phyloP scores from a whole-genome alignment of 2,888 invertebrate species.

The Sinopyrophorus schimmeli region DNA sequence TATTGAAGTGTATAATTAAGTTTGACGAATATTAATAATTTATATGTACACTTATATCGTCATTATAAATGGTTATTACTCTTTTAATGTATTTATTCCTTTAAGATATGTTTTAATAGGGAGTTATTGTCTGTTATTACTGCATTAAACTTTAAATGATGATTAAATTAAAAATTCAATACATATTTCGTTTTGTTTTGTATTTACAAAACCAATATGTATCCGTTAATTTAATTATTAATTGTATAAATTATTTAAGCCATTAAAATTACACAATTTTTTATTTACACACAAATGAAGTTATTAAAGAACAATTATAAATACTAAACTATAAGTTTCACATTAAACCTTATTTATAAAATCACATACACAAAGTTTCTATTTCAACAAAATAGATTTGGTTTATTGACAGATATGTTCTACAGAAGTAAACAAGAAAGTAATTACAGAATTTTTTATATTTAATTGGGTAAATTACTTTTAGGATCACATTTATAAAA shows the following conservation, averaged over 20 bases:
- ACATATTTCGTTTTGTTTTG: too few relatives aligned
- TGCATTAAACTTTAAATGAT: too few relatives aligned
- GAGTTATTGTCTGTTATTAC: too few relatives aligned
- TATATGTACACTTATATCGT: too few relatives aligned
- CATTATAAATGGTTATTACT: too few relatives aligned
- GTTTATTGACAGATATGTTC: slow-evolving; percentile 30
- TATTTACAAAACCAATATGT: neutral
- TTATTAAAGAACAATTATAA: slow-evolving; percentile 44
- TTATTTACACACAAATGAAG: slow-evolving; percentile 52
- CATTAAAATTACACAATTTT: slow-evolving; percentile 8
- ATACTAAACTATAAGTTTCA: slow-evolving; percentile 50
- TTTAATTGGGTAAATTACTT: slow-evolving; percentile 7
- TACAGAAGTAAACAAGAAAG: slow-evolving; percentile 17
- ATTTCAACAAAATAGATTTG: slow-evolving; percentile 19
- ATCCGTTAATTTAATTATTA: neutral
- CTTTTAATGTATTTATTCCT: too few relatives aligned
- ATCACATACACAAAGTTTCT: slow-evolving; percentile 48
- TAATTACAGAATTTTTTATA: slow-evolving; percentile 7
- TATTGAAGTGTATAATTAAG: too few relatives aligned
- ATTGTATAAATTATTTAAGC: neutral
- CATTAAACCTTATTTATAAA: slow-evolving; percentile 49
- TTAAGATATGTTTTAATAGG: too few relatives aligned
- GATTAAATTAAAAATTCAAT: too few relatives aligned
- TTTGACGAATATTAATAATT: too few relatives aligned
- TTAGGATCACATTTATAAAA: slow-evolving; percentile 25